phyloP scores from a whole-genome alignment of 2,888 invertebrate genomes.

The Halictus ligatus region DNA sequence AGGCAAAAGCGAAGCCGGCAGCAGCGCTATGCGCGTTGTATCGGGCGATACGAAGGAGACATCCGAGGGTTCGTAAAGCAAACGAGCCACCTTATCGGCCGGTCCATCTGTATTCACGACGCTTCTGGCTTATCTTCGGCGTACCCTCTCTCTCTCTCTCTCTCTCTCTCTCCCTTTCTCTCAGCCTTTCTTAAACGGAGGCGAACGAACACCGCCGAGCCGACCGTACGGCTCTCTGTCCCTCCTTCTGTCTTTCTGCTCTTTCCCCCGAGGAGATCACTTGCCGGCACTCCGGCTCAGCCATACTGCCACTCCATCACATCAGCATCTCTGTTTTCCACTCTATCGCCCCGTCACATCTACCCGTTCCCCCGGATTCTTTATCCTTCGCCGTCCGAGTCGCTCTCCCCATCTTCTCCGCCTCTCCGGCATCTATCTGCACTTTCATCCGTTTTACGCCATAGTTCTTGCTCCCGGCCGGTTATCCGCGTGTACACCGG shows the following conservation, averaged over 20 bases:
- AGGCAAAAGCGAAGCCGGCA: constrained; percentile 67
- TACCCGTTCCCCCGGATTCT: constrained; percentile 36
- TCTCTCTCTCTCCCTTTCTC: not conserved
- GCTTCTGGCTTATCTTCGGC: constrained; percentile 77
- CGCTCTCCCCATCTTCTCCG: not conserved
- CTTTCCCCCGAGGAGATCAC: constrained; percentile 62
- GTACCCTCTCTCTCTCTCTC: not conserved
- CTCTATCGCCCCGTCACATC: constrained; percentile 77
- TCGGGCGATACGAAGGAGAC: constrained; percentile 55
- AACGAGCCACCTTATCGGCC: constrained; percentile 77
- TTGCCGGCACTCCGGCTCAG: constrained; percentile 67
- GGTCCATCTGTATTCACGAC: constrained; percentile 82
- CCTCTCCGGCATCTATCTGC: constrained; percentile 1
- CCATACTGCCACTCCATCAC: constrained; percentile 78
- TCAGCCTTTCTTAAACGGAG: constrained; percentile 41
- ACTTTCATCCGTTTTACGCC: constrained; percentile 51
- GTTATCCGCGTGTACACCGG: constrained; percentile 57
- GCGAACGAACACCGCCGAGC: not conserved
- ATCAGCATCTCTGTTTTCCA: constrained; percentile 80
- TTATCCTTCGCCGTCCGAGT: constrained; percentile 33
- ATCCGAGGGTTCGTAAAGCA: constrained; percentile 73
- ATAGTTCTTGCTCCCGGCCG: constrained; percentile 30
- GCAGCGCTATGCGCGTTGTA: constrained; percentile 47
- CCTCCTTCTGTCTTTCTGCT: constrained; percentile 42
- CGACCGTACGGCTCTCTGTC: constrained; percentile 10